Base-by-base conservation (phyloP, 2,888 invertebrate species). In the Terebella lapidaria region DNA sequence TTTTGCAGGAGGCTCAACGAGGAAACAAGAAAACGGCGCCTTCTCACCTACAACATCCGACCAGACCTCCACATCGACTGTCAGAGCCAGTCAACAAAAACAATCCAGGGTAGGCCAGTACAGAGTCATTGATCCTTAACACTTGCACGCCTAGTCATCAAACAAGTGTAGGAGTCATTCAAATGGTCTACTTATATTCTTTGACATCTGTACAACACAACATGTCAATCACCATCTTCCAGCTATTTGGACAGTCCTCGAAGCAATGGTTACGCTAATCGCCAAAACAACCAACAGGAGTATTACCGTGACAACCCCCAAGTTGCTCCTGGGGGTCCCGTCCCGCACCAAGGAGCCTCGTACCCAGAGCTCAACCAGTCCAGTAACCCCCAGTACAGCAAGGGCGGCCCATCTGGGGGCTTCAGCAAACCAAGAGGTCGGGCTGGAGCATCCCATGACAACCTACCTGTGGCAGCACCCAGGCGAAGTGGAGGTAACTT, bases 81-180 rank as follows among this genome's bases (percentile, higher is more conserved):
- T 86, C 88, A 0, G 85, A 88, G 62, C 85, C 87, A 18, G 85
- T 87, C 26, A 54, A 45, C 54, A 57, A 58, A 27, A 58, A 42
- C 26, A 35, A 54, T 26, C 58, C 54, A 18, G 54, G 30, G 58
- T 58, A 55, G 5, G 49, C 5, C n/a, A 35, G n/a, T n/a, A n/a
- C n/a, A n/a, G n/a, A n/a, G n/a, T n/a, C n/a, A n/a, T n/a, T n/a
- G n/a, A n/a, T n/a, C n/a, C n/a, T n/a, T n/a, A n/a, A n/a, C n/a
- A n/a, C n/a, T n/a, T n/a, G n/a, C n/a, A n/a, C n/a, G n/a, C n/a
- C n/a, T n/a, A n/a, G n/a, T n/a, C n/a, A n/a, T n/a, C n/a, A n/a
- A n/a, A n/a, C n/a, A n/a, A n/a, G n/a, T n/a, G n/a, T n/a, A n/a
- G n/a, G n/a, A n/a, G n/a, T n/a, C n/a, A n/a, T n/a, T n/a, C n/a